Base-by-base conservation (phyloP, 2,888 invertebrate species). In the Colletes collaris region DNA sequence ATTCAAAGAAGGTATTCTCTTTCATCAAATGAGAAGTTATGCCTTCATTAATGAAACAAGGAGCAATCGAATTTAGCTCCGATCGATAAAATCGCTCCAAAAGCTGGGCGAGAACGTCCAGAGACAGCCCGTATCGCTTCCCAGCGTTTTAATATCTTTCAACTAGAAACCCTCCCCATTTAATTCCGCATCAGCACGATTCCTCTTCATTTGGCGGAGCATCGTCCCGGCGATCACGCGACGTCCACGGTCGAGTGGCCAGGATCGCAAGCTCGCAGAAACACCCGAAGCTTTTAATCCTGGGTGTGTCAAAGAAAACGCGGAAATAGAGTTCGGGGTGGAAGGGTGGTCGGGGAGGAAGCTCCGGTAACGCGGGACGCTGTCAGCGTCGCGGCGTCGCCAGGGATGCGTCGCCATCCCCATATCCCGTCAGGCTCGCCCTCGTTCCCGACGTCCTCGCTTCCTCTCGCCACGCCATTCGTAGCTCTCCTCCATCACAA, bases 331-430 rank as follows among this genome's bases (percentile, higher is more conserved):
- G 86, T 75, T 56, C 71, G 73, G 49, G 76, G 50, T 74, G 69
- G 78, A 72, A 68, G 82, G 11, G 83, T 69, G 56, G 83, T 85
- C 78, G 79, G 76, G 27, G 27, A 27, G 27, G 27, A 27, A 82
- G 81, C 75, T 16, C 76, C 35, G 10, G 60, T 63, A 72, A 46
- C 16, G 50, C 58, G 60, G 56, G 56, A 62, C 71, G 83, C 84
- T 89, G 87, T 90, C 87, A 88, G 88, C 90, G 90, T 89, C 90
- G 85, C 82, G 81, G 79, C 87, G 90, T 89, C 91, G 89, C 91
- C 89, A 87, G 88, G 90, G 89, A 90, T 87, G 86, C 85, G 86
- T 80, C 87, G 84, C 84, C 86, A 75, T 86, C 83, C 86, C 81
- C 75, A 59, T 79, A 79, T 86, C 86, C 86, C 87, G 83, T 89